Base-by-base conservation (phyloP, 2,888 invertebrate species). In the Geotrupes spiniger region DNA sequence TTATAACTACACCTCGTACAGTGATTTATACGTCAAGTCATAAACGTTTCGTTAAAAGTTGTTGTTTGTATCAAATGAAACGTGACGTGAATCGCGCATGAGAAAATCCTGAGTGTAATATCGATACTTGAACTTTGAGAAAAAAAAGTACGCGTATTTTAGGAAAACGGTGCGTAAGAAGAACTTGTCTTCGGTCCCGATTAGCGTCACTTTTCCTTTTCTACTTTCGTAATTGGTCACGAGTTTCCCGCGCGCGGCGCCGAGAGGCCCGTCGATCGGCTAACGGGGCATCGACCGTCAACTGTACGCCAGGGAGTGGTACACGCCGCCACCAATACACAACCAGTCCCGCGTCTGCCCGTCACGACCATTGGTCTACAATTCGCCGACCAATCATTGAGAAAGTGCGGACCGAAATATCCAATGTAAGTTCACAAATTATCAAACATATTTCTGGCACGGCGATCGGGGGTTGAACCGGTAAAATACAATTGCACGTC, bases 321-420 rank as follows among this genome's bases (percentile, higher is more conserved):
- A 79, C 78, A 75, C 72, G 70, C 74, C 70, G 79, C 82, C 83
- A 82, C 83, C 82, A 84, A 82, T 84, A 82, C 82, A 78, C 80
- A 79, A 77, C 79, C 80, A 72, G 80, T 79, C 78, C 78, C 78
- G 79, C 72, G 71, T 74, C 68, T 72, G 74, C 75, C 76, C 85
- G 82, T 81, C 81, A 84, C 84, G 85, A 79, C 85, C 86, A 86
- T 87, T 86, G 85, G 85, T 84, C 84, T 85, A 85, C 81, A 82
- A 79, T 83, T 84, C 81, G 83, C 83, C 85, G 85, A 85, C 89
- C 90, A 89, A 90, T 89, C 89, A 87, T 86, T 80, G 86, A 81
- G 83, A 87, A 83, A 86, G 83, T 84, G 82, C 82, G 74, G 75
- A 77, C 78, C 77, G 78, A 79, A 80, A 78, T 81, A 80, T 79